phyloP scores from a whole-genome alignment of 2,113 vertebrate species.

The Notothenia rossii region DNA sequence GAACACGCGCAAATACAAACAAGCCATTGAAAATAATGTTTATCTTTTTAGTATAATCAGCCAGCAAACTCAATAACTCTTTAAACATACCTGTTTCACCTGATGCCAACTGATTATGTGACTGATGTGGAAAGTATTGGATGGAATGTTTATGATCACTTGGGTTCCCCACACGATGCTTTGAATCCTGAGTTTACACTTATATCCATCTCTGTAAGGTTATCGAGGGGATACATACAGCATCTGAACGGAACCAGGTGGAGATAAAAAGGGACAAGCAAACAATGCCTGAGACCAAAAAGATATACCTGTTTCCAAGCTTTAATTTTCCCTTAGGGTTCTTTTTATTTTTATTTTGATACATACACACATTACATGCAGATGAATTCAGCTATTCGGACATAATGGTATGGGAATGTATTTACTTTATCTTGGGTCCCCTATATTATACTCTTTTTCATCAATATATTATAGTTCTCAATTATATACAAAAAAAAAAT shows the following conservation, averaged over 20 bases:
- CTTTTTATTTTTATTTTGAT: slow-evolving; percentile 3
- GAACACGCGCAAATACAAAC: slow-evolving; percentile 5
- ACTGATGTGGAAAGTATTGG: neutral
- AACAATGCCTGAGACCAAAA: neutral
- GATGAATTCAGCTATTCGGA: too few relatives aligned
- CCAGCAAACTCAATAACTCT: neutral
- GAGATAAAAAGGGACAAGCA: too few relatives aligned
- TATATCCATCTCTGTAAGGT: neutral
- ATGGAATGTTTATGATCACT: neutral
- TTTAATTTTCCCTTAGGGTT: neutral
- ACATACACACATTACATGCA: neutral
- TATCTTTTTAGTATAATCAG: neutral
- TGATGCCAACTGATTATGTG: neutral
- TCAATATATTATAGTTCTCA: too few relatives aligned
- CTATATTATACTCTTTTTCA: too few relatives aligned
- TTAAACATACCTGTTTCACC: neutral
- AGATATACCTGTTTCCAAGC: neutral
- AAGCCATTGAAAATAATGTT: neutral
- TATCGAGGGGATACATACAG: neutral
- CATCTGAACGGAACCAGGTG: neutral
- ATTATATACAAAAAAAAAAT: too few relatives aligned
- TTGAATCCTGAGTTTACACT: neutral
- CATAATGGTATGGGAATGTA: too few relatives aligned
- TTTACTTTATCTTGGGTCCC: too few relatives aligned
- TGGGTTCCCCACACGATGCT: neutral